phyloP scores from a whole-genome alignment of 2,888 invertebrate genomes.

The Noctuana brunneofusca region DNA sequence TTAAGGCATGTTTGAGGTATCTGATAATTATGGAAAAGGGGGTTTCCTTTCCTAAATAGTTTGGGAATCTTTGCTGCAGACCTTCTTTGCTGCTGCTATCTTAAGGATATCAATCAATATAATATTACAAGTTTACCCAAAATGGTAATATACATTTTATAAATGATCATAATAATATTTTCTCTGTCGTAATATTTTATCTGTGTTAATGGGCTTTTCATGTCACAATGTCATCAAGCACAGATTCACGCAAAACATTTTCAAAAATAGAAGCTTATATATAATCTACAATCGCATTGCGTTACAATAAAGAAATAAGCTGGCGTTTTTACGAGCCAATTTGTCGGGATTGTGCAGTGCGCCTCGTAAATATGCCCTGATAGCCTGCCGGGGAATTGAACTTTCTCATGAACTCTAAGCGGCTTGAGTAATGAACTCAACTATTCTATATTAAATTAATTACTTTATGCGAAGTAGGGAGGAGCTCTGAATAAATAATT shows the following conservation, averaged over 20 bases:
- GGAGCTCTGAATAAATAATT: neutral
- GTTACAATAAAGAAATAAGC: constrained; percentile 6
- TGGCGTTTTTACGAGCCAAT: constrained; percentile 21
- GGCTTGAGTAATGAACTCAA: neutral
- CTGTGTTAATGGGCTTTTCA: neutral
- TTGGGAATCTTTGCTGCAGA: too few species aligned
- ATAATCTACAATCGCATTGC: constrained; percentile 1
- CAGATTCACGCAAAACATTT: neutral
- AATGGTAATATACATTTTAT: too few species aligned
- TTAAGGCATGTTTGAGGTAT: too few species aligned
- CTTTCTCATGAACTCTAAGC: constrained; percentile 12
- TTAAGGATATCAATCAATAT: too few species aligned
- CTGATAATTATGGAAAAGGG: too few species aligned
- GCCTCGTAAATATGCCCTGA: constrained; percentile 9
- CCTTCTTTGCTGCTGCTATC: too few species aligned
- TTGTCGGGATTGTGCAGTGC: constrained; percentile 9
- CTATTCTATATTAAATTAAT: too few species aligned
- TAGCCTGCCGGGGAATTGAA: constrained; percentile 2
- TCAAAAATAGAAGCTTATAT: neutral
- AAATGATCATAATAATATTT: too few species aligned
- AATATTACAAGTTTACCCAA: too few species aligned
- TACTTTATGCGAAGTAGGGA: too few species aligned
- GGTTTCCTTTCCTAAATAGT: too few species aligned
- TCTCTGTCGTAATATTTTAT: too few species aligned
- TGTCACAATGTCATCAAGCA: neutral